Evolutionary conservation across 2,888 invertebrate species (phyloP), one percentile per base, ranked within the genome.

Genomic region (Cerceris ruficornis): DNA sequence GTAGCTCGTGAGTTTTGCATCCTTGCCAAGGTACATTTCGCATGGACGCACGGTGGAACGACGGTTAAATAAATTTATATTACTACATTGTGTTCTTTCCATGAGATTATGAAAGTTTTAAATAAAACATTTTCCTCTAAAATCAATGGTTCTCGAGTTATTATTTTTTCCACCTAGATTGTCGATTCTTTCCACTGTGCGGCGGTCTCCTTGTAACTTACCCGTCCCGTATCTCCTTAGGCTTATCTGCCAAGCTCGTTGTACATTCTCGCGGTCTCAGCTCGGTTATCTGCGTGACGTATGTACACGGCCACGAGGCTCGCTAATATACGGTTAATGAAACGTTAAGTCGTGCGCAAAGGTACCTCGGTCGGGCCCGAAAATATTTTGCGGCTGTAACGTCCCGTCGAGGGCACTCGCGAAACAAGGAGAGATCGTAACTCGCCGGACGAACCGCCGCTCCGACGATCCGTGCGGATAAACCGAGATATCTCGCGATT

Each of bases 311-410:
- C 77, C 76, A 74, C 80, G 77, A 75, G 83, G 75, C 83, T 72
- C 82, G 84, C 84, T 88, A 88, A 88, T 88, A 86, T 86, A 88
- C 82, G 87, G 88, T 86, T 88, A 88, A 88, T 88, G 88, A 88
- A 88, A 88, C 84, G 74, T 86, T 78, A 79, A 80, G 83, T 81
- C 86, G 81, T 81, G 83, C 83, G 83, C 62, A 67, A 74, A 58
- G 73, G 68, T 70, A 46, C 39, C 42, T 28, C 28, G 46, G 43
- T 60, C 15, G 66, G 67, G 41, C 43, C 67, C 55, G 52, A 74
- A 82, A 81, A 77, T 71, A 69, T 57, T 62, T 61, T 50, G 55
- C 28, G 42, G 39, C 46, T 59, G 28, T 55, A 11, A 17, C 28
- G 54, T 41, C 62, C 58, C 11, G 59, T 14, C 52, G 65, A 7